Conservation (phyloP, 2,113 vertebrate species). For the Collichthys lucidus region DNA sequence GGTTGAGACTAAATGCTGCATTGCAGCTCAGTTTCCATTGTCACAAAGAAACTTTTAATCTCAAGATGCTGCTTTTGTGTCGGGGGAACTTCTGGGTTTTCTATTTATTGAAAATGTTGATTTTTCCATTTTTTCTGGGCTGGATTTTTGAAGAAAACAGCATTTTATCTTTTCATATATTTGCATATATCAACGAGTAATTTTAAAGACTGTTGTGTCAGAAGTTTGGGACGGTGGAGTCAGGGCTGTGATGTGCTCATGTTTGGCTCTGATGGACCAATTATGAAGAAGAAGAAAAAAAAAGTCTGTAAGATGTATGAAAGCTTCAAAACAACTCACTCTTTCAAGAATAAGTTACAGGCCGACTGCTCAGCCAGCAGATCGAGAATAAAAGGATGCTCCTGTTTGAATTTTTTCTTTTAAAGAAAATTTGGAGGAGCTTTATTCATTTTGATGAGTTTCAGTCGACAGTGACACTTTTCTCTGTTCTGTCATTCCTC, state of each 20-base stretch:
- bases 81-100: no score
- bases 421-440: constrained; percentile 18
- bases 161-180: no score
- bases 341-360: background rate
- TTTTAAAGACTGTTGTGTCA: no score
- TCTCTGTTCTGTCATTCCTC: constrained; percentile 46
- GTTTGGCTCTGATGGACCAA: background rate
- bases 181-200: no score
- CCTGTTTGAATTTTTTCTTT: constrained; percentile 29
- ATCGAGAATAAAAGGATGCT: constrained; percentile 6
- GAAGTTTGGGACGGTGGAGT: no score
- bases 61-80: no score
- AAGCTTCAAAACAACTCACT: background rate
- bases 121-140: no score
- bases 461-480: constrained; percentile 39
- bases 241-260: background rate
- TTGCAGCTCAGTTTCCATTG: no score
- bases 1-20: no score
- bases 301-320: background rate
- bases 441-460: constrained; percentile 30
- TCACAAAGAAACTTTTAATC: no score
- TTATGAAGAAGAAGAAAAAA: background rate
- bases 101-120: no score
- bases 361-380: background rate
- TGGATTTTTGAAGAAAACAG: no score